Evolutionary conservation across 1,140 invertebrate genomes (phyloP), one percentile per base, ranked within the genome.

Genomic region (Leptinotarsa texana): DNA sequence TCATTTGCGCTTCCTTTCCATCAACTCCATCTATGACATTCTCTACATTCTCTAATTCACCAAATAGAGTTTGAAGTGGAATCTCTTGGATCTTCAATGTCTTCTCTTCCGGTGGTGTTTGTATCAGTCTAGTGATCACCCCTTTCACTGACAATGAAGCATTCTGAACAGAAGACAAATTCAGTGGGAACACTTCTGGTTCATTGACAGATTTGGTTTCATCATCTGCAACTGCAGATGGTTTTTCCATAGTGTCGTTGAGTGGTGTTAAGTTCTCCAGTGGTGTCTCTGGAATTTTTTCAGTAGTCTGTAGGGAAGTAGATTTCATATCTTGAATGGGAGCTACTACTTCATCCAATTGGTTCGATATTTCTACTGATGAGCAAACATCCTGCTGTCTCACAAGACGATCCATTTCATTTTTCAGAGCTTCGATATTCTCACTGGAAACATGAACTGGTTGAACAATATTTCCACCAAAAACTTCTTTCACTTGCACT

Each of bases 311-410:
- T 62, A 2, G 48, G 3, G 49, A 24, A 24, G 42, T 17, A 21
- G 69, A 21, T 33, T 77, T 57, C 17, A 75, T 63, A 15, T 42
- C 3, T n/a, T 27, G 22, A 22, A 75, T 33, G 6, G 75, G 21
- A 33, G 18, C 22, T 48, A 18, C 15, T 18, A 75, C 47, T 6
- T 62, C 22, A 33, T 18, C 21, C 17, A 79, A 57, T 17, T 47
- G 18, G 17, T 74, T 69, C n/a, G 42, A 48, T 66, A 77, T 21
- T 63, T 75, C 66, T n/a, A 72, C 33, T n/a, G 80, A 22, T n/a
- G 70, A 66, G 17, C 77, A 57, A 49, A 80, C 62, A 13, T 76
- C 80, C 73, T 77, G 74, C 48, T 81, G 69, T 4, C 76, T 76
- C 47, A 49, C 27, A 15, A 33, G n/a, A 42, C 49, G 68, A 3